Conservation (phyloP, 1,140 invertebrate genomes). For the Elymnias hypermnestra region DNA sequence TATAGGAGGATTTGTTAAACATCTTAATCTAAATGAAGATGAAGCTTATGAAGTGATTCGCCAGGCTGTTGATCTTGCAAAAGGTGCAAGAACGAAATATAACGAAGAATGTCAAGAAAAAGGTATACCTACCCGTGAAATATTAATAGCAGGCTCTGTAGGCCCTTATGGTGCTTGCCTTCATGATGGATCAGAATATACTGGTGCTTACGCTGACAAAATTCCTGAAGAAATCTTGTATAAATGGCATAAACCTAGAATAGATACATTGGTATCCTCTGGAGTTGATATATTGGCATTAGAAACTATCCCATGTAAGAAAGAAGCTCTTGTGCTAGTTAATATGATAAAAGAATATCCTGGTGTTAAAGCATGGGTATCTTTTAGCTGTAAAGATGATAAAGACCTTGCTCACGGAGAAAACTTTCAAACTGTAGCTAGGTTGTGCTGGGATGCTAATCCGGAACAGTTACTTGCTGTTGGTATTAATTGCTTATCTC, state of each 20-base stretch:
- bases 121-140: slow-evolving; percentile 31
- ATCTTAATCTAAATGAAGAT: slow-evolving; percentile 79
- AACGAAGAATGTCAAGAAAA: slow-evolving; percentile 64
- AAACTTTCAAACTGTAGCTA: slow-evolving; percentile 76
- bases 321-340: slow-evolving; percentile 87
- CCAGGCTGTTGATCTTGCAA: slow-evolving; percentile 82
- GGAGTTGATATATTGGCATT: slow-evolving; percentile 89
- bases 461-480: slow-evolving; percentile 80
- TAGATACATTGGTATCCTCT: slow-evolving; percentile 83
- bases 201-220: slow-evolving; percentile 85
- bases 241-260: slow-evolving; percentile 87
- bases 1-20: slow-evolving; percentile 83
- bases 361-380: slow-evolving; percentile 85
- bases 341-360: slow-evolving; percentile 85
- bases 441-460: slow-evolving; percentile 70
- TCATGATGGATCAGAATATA: slow-evolving; percentile 93
- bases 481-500: slow-evolving; percentile 84
- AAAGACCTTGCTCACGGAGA: slow-evolving; percentile 78
- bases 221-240: slow-evolving; percentile 79
- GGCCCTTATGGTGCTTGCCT: slow-evolving; percentile 93
- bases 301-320: slow-evolving; percentile 91
- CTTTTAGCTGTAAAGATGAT: slow-evolving; percentile 84
- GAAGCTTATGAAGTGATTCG: slow-evolving; percentile 82
- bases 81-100: slow-evolving; percentile 77
- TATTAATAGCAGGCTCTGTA: slow-evolving; percentile 86